Evolutionary conservation across 1,140 invertebrate genomes (phyloP), one percentile per base, ranked within the genome.

Genomic region (Pseudomyrmex pallidus): DNA sequence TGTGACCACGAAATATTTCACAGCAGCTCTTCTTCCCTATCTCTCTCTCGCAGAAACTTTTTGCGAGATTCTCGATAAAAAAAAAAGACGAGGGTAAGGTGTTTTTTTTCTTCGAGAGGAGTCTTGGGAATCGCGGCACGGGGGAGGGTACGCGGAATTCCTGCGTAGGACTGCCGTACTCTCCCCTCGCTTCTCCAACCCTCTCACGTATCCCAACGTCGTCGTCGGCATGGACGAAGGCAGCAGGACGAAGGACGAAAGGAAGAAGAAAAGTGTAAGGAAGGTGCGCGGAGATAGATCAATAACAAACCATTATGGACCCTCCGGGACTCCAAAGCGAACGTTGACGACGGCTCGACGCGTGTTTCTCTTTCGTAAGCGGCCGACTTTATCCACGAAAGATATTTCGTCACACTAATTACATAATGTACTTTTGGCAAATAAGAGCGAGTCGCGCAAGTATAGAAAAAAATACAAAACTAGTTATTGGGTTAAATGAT

Each of bases 221-320:
- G 56, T 48, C 52, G 56, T 48, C 52, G 44, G 46, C 61, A 78
- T 83, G 76, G 67, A 76, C 62, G 86, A 77, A 77, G 74, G 85
- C 70, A 86, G 84, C 74, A 87, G 85, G 82, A 89, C 62, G 80
- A 88, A 87, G 80, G 64, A 85, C 76, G 85, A 78, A 72, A 88
- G 74, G 66, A 88, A 85, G 78, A 89, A 87, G 86, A 90, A 88
- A 89, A 89, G 76, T 88, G 66, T 85, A 86, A 85, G 87, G 82
- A 89, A 90, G 70, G 59, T 85, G 85, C 77, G 85, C 77, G 64
- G 85, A 87, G 88, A 90, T 90, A 91, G 90, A 92, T 92, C 91
- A 91, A 92, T 92, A 91, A 92, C 91, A 91, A 93, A 92, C 92
- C 91, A 93, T 93, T 93, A 92, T 91, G 88, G 90, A 91, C 89